Evolutionary conservation across 2,797 vertebrate species (phyloP), one percentile per base, ranked within the genome.

Genomic region (Ctenosaura bakeri): DNA sequence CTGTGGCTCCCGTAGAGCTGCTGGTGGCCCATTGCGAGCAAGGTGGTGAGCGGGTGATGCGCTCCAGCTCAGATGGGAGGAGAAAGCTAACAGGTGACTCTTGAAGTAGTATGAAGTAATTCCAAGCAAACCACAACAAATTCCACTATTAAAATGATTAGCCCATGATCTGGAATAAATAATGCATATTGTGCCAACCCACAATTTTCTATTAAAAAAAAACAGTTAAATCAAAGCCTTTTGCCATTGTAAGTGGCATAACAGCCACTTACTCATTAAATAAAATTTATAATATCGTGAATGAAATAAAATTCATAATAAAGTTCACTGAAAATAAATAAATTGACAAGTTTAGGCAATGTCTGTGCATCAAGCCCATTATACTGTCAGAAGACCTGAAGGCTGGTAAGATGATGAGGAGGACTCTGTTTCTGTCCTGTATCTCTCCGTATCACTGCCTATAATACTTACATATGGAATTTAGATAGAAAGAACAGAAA

Each of bases 101-200:
- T 13, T 77, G 56, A 62, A 62, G 38, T 46, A 78, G 26, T 77
- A 13, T 52, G 54, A 83, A 62, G 20, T 13, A 46, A 64, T 38
- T 62, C 6, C 54, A 89, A 83, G 35, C 79, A 73, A 73, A 82
- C 35, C 46, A 73, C 64, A 88, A 26, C n/a, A 71, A 79, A 71
- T 71, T 52, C 54, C 10, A 66, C 87, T 56, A 18, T 29, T 88
- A 50, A 82, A 88, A 38, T n/a, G 12, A 62, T 74, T 83, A 74
- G 38, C 69, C 54, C 74, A 22, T 20, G 59, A 78, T 52, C 16
- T 84, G 56, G n/a, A 35, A 64, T 77, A 77, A 77, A 84, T 77
- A 64, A 84, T 52, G 62, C 32, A 64, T 64, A 3, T 77, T 77
- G 56, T 22, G 13, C 35, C 54, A 62, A 46, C 46, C 20, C 6